Base-by-base conservation (phyloP, 2,797 vertebrate species). In the Tapera naevia region DNA sequence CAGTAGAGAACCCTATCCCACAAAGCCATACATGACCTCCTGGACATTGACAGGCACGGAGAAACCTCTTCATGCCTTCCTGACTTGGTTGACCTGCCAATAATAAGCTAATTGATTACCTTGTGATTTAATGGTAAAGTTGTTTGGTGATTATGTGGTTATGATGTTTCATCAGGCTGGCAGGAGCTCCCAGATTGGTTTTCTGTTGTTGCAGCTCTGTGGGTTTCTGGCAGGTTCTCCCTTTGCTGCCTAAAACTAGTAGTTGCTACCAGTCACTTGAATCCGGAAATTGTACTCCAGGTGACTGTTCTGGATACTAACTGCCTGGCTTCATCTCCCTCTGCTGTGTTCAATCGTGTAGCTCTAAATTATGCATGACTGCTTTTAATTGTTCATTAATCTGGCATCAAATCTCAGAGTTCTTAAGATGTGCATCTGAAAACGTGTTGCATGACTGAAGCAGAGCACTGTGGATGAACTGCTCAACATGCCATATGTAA, bases 211-310 rank as follows among this genome's bases (percentile, higher is more conserved):
- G 50, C 51, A 78, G 81, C 71, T 91, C 45, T 33, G 17, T 67
- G 54, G 61, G 80, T 35, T 92, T 71, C 50, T 78, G 51, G 65
- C 50, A 83, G 32, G 57, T 93, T 89, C 71, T 93, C 75, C 45
- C 25, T 91, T 58, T 74, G 74, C 76, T 92, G 65, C 32, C 45
- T 94, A 78, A 64, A 93, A 45, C 28, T 21, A 15, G 33, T 53
- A 9, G 5, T 54, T 91, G 60, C 48, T 95, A 84, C 56, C 1
- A 1, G 58, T 81, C 78, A 58, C 70, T 62, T 86, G 66, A 88
- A 86, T 81, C 83, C 2, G 4, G 67, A 87, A 91, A 60, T 8
- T 88, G 51, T 86, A 46, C 53, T 94, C 25, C 51, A 57, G 48
- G 56, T 91, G 51, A 22, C 67, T 88, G 3, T 75, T 90, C 60